These are phyloP conservation scores for Phytoseiulus persimilis DNA, from an alignment of 2,888 invertebrate genomes.

Conservation along the genomic window DNA sequence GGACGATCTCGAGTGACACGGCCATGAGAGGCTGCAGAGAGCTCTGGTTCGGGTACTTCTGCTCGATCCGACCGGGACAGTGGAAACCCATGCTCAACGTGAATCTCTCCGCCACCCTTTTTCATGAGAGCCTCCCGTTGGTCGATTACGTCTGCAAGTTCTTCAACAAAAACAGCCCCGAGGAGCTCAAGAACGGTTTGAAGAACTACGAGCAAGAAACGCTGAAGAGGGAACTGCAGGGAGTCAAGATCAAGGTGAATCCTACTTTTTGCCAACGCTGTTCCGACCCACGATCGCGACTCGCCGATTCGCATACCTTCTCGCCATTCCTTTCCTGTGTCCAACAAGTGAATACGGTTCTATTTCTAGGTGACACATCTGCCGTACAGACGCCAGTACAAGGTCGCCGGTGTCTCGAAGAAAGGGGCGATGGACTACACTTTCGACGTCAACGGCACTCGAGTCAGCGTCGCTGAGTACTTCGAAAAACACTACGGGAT, in stretches of 20 bases:
- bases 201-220: not conserved
- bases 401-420: constrained; percentile 23
- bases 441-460: constrained; percentile 8
- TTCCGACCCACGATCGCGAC: no score
- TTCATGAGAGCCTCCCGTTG: constrained; percentile 40
- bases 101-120: constrained; percentile 41
- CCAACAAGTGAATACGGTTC: no score
- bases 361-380: constrained; percentile 7
- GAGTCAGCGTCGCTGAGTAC: constrained; percentile 21
- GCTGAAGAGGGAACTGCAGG: not conserved
- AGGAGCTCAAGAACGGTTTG: constrained; percentile 8
- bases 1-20: not conserved
- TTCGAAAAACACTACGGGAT: constrained; percentile 18
- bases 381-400: constrained; percentile 25
- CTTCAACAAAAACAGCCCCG: not conserved
- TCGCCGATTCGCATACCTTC: no score
- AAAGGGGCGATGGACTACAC: constrained; percentile 11
- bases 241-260: constrained; percentile 22
- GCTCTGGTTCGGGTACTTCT: constrained; percentile 42
- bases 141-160: constrained; percentile 38
- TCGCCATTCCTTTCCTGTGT: no score
- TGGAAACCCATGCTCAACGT: constrained; percentile 40
- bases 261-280: not conserved
- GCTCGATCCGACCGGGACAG: constrained; percentile 39
- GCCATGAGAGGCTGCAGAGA: constrained; percentile 39